Evolutionary conservation across 2,888 invertebrate species (phyloP).

Genomic region (Zeuzera pyrina): DNA sequence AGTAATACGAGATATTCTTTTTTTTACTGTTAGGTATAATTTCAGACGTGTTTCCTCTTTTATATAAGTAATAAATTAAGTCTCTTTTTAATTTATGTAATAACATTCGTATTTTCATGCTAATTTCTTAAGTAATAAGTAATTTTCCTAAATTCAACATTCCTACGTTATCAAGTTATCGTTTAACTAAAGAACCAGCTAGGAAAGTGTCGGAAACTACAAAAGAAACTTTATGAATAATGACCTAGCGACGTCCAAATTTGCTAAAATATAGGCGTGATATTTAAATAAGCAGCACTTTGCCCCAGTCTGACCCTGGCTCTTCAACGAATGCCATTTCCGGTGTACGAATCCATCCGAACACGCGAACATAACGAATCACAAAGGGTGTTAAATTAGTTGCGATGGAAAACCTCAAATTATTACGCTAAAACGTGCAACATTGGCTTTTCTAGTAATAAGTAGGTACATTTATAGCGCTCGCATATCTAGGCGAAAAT

Average conservation of each 20-base stretch:
- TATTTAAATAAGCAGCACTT: slow-evolving; percentile 10
- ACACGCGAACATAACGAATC: slow-evolving; percentile 39
- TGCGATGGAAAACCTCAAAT: slow-evolving; percentile 34
- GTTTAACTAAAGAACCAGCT: slow-evolving; percentile 3
- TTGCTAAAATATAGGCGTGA: slow-evolving; percentile 6
- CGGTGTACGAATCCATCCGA: slow-evolving; percentile 38
- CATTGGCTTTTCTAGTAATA: slow-evolving; percentile 31
- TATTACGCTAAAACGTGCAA: slow-evolving; percentile 31
- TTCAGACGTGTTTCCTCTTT: too few species aligned
- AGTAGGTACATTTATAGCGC: too few species aligned
- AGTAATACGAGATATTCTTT: too few species aligned
- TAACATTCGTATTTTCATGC: too few species aligned
- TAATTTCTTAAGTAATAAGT: too few species aligned
- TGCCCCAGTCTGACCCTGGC: slow-evolving; percentile 4
- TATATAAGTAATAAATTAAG: too few species aligned
- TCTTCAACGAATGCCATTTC: slow-evolving; percentile 39
- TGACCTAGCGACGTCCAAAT: slow-evolving; percentile 2
- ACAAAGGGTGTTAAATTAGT: slow-evolving; percentile 55
- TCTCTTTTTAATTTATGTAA: too few species aligned
- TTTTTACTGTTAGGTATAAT: too few species aligned
- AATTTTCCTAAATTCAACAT: too few species aligned
- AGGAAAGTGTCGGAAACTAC: slow-evolving; percentile 6
- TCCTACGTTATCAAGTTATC: slow-evolving; percentile 2
- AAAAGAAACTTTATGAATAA: slow-evolving; percentile 10
- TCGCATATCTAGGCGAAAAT: too few species aligned